Percentiles rank a stretch among this genome's conserved stretches.
These are phyloP conservation scores for Bambusicola thoracicus DNA, from an alignment of 2,113 vertebrate genomes.

Conservation along the genomic window DNA sequence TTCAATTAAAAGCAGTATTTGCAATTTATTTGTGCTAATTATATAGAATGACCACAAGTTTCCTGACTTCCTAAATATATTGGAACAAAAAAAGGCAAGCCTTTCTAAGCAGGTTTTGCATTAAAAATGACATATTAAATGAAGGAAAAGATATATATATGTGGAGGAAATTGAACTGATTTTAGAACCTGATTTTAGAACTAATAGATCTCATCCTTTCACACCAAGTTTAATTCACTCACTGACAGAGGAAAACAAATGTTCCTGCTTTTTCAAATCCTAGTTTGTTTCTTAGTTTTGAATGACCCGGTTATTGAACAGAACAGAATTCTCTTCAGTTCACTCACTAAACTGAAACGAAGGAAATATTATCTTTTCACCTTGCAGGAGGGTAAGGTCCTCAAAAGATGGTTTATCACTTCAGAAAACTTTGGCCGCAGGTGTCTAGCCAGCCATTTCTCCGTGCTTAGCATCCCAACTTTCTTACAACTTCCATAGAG, in stretches of 20 bases:
- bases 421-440: not conserved
- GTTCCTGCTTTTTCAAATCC: conserved; percentile 35
- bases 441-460: not conserved
- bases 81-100: conserved; percentile 9
- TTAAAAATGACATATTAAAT: not conserved
- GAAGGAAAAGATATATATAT: not conserved
- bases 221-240: conserved; percentile 3
- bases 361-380: conserved; percentile 7
- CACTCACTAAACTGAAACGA: not conserved
- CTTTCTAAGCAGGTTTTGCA: not conserved
- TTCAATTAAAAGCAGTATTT: conserved; percentile 58
- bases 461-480: not conserved
- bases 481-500: not conserved
- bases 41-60: conserved; percentile 53
- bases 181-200: not conserved
- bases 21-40: conserved; percentile 66
- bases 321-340: conserved; percentile 19
- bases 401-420: not conserved
- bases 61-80: not conserved
- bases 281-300: conserved; percentile 43
- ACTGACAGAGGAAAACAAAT: conserved; percentile 31
- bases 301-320: conserved; percentile 2
- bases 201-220: not conserved
- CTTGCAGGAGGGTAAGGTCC: not conserved
- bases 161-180: not conserved